Conservation (phyloP, 2,888 invertebrate species). For the Nomada ferruginata region DNA sequence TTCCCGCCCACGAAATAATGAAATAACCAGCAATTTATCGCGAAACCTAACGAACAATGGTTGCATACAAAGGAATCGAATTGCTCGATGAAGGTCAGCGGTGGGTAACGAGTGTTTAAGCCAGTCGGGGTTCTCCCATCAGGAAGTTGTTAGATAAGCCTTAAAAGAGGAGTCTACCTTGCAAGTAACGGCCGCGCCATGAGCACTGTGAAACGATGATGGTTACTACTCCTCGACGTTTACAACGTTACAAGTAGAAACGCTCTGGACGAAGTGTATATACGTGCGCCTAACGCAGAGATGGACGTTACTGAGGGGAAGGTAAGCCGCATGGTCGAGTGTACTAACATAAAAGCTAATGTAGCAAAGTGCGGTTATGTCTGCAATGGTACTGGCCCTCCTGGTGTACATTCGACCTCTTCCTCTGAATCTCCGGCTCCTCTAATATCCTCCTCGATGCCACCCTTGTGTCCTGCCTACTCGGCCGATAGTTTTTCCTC, state of each 20-base stretch:
- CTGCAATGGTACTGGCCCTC: conserved; percentile 66
- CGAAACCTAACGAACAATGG: not conserved
- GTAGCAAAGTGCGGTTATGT: conserved; percentile 78
- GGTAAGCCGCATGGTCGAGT: conserved; percentile 72
- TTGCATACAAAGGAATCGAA: not conserved
- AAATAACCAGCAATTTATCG: not conserved
- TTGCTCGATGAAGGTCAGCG: conserved; percentile 36
- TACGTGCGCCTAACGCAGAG: conserved; percentile 48
- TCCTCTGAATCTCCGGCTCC: conserved; percentile 48
- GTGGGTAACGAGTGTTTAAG: conserved; percentile 62
- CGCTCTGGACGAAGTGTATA: conserved; percentile 60
- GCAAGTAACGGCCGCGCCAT: conserved; percentile 69
- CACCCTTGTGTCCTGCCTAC: conserved; percentile 65
- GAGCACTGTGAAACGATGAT: conserved; percentile 65
- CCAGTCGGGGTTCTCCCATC: conserved; percentile 56
- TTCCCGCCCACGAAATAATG: not conserved
- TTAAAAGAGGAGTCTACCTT: conserved; percentile 65
- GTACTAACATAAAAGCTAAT: conserved; percentile 80
- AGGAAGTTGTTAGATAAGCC: conserved; percentile 66
- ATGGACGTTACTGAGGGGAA: conserved; percentile 71
- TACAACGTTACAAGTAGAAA: conserved; percentile 67
- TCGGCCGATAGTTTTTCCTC: conserved; percentile 40
- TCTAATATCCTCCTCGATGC: conserved; percentile 69
- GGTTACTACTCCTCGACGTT: conserved; percentile 67
- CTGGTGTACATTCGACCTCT: conserved; percentile 57